Percentiles rank a stretch among this genome's conserved stretches.
These are phyloP conservation scores for Leptinotarsa rubiginosa DNA, from an alignment of 2,888 invertebrate species.

Conservation along the genomic window DNA sequence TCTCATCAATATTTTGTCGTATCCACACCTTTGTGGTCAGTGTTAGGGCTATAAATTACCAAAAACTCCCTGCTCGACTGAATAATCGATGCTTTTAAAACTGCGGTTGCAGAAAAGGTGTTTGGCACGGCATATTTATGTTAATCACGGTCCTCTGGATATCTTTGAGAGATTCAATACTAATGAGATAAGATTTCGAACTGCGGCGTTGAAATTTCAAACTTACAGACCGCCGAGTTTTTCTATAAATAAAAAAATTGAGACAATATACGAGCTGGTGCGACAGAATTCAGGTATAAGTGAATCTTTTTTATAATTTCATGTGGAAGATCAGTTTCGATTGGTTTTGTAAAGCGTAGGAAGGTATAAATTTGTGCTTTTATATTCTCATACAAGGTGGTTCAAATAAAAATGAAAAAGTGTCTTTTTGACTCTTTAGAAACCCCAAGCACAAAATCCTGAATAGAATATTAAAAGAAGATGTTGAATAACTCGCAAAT, in stretches of 20 bases:
- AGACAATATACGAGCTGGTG: constrained; percentile 27
- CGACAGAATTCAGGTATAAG: constrained; percentile 42
- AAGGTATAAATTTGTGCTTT: background rate
- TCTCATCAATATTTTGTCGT: too few species aligned
- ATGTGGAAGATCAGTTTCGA: constrained; percentile 14
- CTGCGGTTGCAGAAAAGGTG: constrained; percentile 51
- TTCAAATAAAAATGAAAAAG: background rate
- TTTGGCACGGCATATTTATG: constrained; percentile 52
- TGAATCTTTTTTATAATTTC: constrained; percentile 33
- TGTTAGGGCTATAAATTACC: constrained; percentile 1
- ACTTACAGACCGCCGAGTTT: constrained; percentile 41
- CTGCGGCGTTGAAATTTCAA: constrained; percentile 46
- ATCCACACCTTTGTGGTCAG: background rate
- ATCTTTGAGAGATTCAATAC: constrained; percentile 54
- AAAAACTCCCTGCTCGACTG: background rate
- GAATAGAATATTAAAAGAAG: too few species aligned
- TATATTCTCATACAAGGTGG: background rate
- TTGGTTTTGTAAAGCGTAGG: background rate
- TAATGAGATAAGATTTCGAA: constrained; percentile 53
- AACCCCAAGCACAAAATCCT: too few species aligned
- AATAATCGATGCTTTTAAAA: constrained; percentile 42
- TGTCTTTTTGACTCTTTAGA: too few species aligned
- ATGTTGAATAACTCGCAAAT: too few species aligned
- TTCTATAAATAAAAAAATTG: constrained; percentile 22
- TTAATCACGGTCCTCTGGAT: constrained; percentile 50